phyloP scores from a whole-genome alignment of 2,797 vertebrate genomes.

The Mico argentatus region DNA sequence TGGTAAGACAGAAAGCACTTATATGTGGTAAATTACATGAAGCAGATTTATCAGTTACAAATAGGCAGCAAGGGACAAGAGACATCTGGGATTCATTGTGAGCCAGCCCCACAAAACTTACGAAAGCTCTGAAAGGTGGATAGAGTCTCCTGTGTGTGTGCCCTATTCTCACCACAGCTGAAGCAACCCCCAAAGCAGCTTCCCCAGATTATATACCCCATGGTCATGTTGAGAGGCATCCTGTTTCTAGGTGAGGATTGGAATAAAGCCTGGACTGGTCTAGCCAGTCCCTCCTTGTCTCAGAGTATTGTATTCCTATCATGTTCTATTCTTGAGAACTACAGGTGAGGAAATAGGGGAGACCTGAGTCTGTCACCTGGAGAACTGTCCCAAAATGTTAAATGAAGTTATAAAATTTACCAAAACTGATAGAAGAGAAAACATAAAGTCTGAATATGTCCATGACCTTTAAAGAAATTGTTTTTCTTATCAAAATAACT shows the following conservation, averaged over 20 bases:
- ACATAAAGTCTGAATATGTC: background rate
- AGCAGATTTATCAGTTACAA: background rate
- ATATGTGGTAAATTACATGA: background rate
- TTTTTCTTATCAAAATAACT: background rate
- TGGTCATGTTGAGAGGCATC: background rate
- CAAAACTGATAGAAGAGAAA: background rate
- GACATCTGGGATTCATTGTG: background rate
- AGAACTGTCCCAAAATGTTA: background rate
- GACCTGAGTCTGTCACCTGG: background rate
- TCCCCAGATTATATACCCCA: background rate
- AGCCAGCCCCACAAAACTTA: background rate
- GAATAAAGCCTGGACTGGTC: background rate
- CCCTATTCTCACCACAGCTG: background rate
- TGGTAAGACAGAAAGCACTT: background rate
- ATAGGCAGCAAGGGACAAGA: background rate
- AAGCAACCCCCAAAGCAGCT: background rate
- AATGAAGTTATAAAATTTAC: background rate
- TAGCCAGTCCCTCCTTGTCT: background rate
- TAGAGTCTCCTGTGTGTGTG: background rate
- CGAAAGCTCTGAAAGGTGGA: background rate
- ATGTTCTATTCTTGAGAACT: background rate
- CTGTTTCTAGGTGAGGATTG: background rate
- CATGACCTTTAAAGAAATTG: background rate
- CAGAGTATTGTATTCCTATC: background rate
- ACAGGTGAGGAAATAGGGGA: background rate